phyloP scores from a whole-genome alignment of 64 coral and sea anemone genomes.

The Anthopleura sola region DNA sequence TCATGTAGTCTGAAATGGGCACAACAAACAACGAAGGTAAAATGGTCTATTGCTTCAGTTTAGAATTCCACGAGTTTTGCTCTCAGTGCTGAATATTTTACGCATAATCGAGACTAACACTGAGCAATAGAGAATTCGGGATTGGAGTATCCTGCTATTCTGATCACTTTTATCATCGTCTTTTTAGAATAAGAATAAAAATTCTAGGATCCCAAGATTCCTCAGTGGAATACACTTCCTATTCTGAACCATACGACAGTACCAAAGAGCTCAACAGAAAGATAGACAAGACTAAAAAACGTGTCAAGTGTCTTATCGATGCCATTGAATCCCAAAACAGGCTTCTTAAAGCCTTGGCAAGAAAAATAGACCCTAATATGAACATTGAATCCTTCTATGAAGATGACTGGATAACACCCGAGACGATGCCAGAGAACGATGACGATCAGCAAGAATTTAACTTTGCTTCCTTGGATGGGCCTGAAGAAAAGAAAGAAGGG shows the following conservation, averaged over 20 bases:
- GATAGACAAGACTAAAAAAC: slow-evolving; percentile 43
- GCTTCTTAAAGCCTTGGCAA: slow-evolving; percentile 23
- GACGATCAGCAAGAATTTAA: background rate
- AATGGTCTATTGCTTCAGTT: too few relatives aligned
- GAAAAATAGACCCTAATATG: slow-evolving; percentile 23
- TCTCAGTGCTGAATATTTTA: too few relatives aligned
- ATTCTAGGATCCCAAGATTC: background rate
- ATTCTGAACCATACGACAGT: background rate
- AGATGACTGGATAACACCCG: background rate
- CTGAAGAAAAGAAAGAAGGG: background rate
- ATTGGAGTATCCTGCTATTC: too few relatives aligned
- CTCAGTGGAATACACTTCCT: background rate
- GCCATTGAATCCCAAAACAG: slow-evolving; percentile 23
- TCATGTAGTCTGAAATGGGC: too few relatives aligned
- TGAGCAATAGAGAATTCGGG: too few relatives aligned
- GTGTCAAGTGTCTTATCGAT: slow-evolving; percentile 29
- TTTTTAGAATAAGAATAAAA: background rate
- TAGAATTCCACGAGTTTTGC: too few relatives aligned
- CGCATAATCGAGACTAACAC: too few relatives aligned
- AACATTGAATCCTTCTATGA: background rate
- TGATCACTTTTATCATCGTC: background rate
- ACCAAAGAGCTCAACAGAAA: slow-evolving; percentile 4
- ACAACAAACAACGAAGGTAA: too few relatives aligned
- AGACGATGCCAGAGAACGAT: background rate
- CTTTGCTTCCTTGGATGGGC: background rate